Base-by-base conservation (phyloP, 37 sponge, comb jelly and placozoan genomes). In the Crambe crambe region DNA sequence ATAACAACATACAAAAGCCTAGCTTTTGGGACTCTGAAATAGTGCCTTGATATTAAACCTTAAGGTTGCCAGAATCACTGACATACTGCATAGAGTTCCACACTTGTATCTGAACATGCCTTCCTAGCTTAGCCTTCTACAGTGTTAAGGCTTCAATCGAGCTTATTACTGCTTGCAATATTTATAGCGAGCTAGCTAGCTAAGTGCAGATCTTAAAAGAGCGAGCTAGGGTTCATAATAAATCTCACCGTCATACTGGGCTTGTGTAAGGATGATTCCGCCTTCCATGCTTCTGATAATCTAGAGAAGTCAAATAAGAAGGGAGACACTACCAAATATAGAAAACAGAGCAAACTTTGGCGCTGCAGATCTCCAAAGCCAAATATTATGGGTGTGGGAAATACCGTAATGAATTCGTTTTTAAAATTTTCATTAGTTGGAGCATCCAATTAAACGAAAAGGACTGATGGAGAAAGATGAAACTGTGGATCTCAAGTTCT, bases 201-300 rank as follows among this genome's bases (percentile, higher is more conserved):
- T n/a, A n/a, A n/a, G n/a, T n/a, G n/a, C n/a, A n/a, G n/a, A n/a
- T n/a, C n/a, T n/a, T n/a, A n/a, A n/a, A n/a, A n/a, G n/a, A n/a
- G n/a, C n/a, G n/a, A n/a, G n/a, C n/a, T n/a, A n/a, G n/a, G n/a
- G n/a, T n/a, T n/a, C n/a, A n/a, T n/a, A n/a, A n/a, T n/a, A n/a
- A n/a, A n/a, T 15, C 88, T 74, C 74, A 91, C 92, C 92, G 38
- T 91, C 92, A 32, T 83, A 91, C 56, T 91, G 92, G 58, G 68
- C 70, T 68, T 91, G 92, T 3, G 92, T 91, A 30, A 91, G 83
- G n/a, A 91, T 87, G 8, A 68, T 10, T 22, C 80, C 74, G 18
- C 31, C 42, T 3, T 79, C 89, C 87, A 86, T 86, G 20, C 29
- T 41, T 30, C n/a, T 20, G 15, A 40, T 23, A 1, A 8, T 70